phyloP scores from a whole-genome alignment of 2,797 vertebrate genomes.

The Ciconia nigra region DNA sequence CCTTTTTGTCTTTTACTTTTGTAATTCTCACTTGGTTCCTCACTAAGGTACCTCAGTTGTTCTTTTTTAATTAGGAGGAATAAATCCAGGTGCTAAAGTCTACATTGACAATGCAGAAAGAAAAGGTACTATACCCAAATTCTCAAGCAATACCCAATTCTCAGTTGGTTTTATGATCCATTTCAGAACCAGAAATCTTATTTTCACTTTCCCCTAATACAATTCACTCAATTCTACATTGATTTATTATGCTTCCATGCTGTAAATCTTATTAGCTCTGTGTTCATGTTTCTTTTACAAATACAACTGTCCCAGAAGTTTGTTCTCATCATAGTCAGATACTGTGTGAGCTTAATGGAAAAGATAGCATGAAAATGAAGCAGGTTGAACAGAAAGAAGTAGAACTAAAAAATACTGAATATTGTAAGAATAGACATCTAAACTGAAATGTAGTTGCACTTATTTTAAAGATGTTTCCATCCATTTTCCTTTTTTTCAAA shows the following conservation, averaged over 20 bases:
- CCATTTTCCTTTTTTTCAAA: accelerated
- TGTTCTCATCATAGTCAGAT: not conserved
- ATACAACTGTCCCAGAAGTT: slow-evolving; percentile 19
- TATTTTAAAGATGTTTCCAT: not conserved
- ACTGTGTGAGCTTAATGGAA: not conserved
- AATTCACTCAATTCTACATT: slow-evolving; percentile 24
- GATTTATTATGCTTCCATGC: slow-evolving; percentile 42
- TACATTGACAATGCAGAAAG: not conserved
- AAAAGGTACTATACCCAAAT: not conserved
- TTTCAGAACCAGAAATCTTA: slow-evolving; percentile 39
- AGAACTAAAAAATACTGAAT: not conserved
- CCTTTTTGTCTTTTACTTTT: not conserved
- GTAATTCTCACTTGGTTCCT: not conserved
- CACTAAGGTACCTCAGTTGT: not conserved
- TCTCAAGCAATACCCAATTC: not conserved
- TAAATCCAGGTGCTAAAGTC: not conserved
- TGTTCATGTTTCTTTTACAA: slow-evolving; percentile 39
- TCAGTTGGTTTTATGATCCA: slow-evolving; percentile 6
- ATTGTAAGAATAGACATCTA: not conserved
- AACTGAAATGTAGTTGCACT: not conserved
- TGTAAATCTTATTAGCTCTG: slow-evolving; percentile 37
- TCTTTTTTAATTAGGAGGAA: not conserved
- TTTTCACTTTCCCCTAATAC: slow-evolving; percentile 30
- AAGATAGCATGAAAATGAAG: not conserved
- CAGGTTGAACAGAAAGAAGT: not conserved